Percentiles rank a stretch among this genome's conserved stretches.
Conservation (phyloP, 1,140 invertebrate species). For the Heliconius nattereri region DNA sequence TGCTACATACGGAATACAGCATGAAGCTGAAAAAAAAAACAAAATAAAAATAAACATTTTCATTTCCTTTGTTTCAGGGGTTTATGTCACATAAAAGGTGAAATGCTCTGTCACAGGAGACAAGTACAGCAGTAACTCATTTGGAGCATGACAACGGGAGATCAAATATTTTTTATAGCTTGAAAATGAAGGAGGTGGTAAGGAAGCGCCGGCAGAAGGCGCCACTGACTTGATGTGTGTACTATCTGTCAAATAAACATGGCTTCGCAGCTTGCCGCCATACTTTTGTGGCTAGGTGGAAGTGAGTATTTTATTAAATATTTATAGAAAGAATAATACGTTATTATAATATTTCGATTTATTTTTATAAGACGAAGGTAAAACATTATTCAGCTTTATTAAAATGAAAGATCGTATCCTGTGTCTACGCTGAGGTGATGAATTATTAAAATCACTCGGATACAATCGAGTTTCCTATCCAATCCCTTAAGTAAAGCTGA, state of each 20-base stretch:
- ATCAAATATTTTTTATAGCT: constrained; percentile 48
- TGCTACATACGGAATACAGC: too few relatives aligned
- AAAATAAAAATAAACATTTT: neutral
- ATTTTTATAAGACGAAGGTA: neutral
- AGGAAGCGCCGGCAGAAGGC: constrained; percentile 42
- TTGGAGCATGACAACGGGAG: constrained; percentile 39
- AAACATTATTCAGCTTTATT: constrained; percentile 8
- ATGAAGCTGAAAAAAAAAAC: too few relatives aligned
- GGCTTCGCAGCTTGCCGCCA: constrained; percentile 58
- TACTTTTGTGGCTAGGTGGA: constrained; percentile 67
- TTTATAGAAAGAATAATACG: neutral
- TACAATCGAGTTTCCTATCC: constrained; percentile 75
- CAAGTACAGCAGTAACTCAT: constrained; percentile 26
- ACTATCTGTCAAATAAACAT: constrained; percentile 47
- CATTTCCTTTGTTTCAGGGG: constrained; percentile 42
- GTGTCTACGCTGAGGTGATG: constrained; percentile 51
- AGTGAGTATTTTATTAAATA: constrained; percentile 51
- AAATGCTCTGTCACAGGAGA: constrained; percentile 26
- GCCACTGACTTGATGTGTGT: constrained; percentile 63
- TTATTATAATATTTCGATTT: neutral
- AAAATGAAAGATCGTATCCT: constrained; percentile 27
- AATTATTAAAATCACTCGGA: constrained; percentile 79
- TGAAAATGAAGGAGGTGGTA: constrained; percentile 57
- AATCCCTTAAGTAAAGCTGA: constrained; percentile 79
- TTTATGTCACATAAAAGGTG: constrained; percentile 41